Evolutionary conservation across 2,113 vertebrate species (phyloP).

Genomic region (Etheostoma cragini): DNA sequence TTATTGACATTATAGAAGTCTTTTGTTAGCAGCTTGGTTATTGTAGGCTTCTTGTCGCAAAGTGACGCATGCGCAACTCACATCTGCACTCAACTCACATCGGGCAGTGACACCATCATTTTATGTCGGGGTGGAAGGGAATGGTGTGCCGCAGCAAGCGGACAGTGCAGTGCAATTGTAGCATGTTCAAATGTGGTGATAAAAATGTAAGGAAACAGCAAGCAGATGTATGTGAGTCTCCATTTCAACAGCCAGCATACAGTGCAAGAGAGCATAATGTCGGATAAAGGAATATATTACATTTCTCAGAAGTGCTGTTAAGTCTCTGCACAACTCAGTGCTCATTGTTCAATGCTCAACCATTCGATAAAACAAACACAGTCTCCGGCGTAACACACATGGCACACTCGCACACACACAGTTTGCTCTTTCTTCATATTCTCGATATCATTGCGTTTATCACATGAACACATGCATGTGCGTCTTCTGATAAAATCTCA

Average conservation of each 20-base stretch:
- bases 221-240: constrained; percentile 73
- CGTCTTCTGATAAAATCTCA: constrained; percentile 74
- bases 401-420: constrained; percentile 36
- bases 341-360: constrained; percentile 61
- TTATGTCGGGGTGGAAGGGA: constrained; percentile 13
- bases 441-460: constrained; percentile 59
- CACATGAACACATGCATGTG: constrained; percentile 58
- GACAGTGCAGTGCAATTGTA: constrained; percentile 44
- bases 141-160: constrained; percentile 65
- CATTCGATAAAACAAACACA: constrained; percentile 64
- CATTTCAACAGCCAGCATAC: constrained; percentile 43
- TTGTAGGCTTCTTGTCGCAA: too few relatives aligned
- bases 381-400: constrained; percentile 29
- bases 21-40: too few relatives aligned
- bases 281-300: constrained; percentile 34
- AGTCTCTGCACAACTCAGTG: constrained; percentile 30
- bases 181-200: constrained; percentile 65
- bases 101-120: neutral
- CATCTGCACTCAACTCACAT: too few relatives aligned
- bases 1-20: too few relatives aligned
- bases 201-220: constrained; percentile 72
- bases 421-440: constrained; percentile 57
- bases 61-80: too few relatives aligned
- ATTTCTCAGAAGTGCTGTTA: constrained; percentile 47
- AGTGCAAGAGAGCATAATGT: constrained; percentile 34